Conservation (phyloP, 2,888 invertebrate species). For the Diloba caeruleocephala region DNA sequence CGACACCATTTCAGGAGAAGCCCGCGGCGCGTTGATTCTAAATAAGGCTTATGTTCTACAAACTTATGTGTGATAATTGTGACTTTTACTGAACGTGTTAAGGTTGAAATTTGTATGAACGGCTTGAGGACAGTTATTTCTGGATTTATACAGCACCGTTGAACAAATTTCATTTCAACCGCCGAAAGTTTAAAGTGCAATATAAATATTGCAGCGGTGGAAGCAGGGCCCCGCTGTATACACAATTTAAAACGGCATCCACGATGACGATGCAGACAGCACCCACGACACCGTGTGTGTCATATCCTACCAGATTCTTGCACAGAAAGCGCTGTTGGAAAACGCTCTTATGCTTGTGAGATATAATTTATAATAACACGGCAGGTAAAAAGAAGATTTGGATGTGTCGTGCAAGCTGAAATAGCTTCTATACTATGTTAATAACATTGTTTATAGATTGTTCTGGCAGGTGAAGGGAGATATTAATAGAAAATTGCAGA, state of each 20-base stretch:
- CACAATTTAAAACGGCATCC: conserved; percentile 56
- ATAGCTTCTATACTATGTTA: conserved; percentile 37
- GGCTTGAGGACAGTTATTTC: conserved; percentile 68
- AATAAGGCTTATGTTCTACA: conserved; percentile 54
- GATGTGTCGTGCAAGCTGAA: conserved; percentile 24
- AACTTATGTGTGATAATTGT: conserved; percentile 20
- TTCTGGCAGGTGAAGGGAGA: conserved; percentile 31
- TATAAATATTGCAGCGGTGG: conserved; percentile 74
- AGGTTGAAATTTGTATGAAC: conserved; percentile 35
- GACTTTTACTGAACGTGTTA: conserved; percentile 14
- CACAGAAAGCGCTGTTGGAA: conserved; percentile 56
- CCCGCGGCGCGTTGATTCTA: conserved; percentile 45
- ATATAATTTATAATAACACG: conserved; percentile 71
- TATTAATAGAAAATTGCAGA: conserved; percentile 81
- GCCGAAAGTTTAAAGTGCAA: conserved; percentile 81
- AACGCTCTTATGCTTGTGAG: conserved; percentile 54
- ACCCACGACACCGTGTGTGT: conserved; percentile 45
- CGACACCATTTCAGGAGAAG: conserved; percentile 83
- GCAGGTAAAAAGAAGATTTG: conserved; percentile 68
- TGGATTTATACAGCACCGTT: conserved; percentile 70
- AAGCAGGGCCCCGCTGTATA: conserved; percentile 60
- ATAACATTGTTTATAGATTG: conserved; percentile 51
- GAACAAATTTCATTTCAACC: conserved; percentile 84
- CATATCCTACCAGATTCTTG: conserved; percentile 27
- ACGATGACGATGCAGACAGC: conserved; percentile 40